Conservation (phyloP, 2,113 vertebrate genomes). For the Syngnathoides biaculeatus region DNA sequence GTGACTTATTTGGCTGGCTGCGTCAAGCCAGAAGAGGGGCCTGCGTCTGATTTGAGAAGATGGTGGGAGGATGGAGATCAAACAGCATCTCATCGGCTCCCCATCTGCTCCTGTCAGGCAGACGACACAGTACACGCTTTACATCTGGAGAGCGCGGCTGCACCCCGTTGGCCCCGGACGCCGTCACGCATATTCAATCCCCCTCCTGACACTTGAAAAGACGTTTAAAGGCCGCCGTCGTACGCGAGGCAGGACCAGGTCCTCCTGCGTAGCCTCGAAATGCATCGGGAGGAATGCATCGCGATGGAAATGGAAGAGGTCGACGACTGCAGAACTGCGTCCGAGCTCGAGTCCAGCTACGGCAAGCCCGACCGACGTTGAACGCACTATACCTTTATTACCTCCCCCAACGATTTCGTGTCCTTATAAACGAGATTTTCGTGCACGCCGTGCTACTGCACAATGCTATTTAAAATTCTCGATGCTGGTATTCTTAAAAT, state of each 20-base stretch:
- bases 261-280: background rate
- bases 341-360: slow-evolving; percentile 24
- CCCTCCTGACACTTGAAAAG: background rate
- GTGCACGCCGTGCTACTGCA: too few relatives aligned
- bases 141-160: slow-evolving; percentile 28
- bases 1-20: slow-evolving; percentile 31
- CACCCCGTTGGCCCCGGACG: slow-evolving; percentile 20
- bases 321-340: slow-evolving; percentile 35
- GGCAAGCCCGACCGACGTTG: slow-evolving; percentile 18
- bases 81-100: slow-evolving; percentile 35
- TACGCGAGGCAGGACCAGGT: background rate
- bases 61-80: slow-evolving; percentile 46
- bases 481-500: background rate
- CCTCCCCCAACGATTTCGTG: background rate
- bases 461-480: too few relatives aligned
- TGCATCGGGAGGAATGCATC: slow-evolving; percentile 7
- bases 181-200: slow-evolving; percentile 36
- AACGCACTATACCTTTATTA: slow-evolving; percentile 28
- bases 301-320: slow-evolving; percentile 22
- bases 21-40: slow-evolving; percentile 50
- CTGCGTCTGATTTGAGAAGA: slow-evolving; percentile 34
- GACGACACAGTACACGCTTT: slow-evolving; percentile 33
- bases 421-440: background rate
- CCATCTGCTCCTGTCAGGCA: slow-evolving; percentile 48
- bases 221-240: background rate